These are phyloP conservation scores for Campylomormyrus tamandua DNA, from an alignment of 2,113 vertebrate genomes.

Conservation along the genomic window DNA sequence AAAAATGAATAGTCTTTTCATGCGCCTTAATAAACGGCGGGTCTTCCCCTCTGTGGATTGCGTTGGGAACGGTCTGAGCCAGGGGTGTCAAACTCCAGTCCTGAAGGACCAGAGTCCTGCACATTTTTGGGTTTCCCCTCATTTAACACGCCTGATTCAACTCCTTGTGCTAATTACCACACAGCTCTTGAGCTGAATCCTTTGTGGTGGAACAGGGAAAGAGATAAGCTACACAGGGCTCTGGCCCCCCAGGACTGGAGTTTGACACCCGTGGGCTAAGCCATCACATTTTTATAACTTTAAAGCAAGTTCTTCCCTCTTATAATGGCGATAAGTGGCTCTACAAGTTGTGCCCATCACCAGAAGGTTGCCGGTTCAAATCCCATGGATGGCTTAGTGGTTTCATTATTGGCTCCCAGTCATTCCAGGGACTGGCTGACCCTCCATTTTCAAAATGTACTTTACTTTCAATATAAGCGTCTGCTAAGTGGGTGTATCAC, in stretches of 20 bases:
- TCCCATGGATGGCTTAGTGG: neutral
- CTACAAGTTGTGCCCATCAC: neutral
- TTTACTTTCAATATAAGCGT: neutral
- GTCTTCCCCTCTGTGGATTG: neutral
- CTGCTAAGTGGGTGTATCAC: neutral
- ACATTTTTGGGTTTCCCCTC: too few species aligned
- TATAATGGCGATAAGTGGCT: neutral
- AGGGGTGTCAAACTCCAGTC: too few species aligned
- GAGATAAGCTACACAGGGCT: too few species aligned
- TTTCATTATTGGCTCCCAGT: neutral
- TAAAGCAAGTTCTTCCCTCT: neutral
- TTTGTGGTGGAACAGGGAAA: too few species aligned
- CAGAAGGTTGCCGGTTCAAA: neutral
- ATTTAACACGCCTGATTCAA: too few species aligned
- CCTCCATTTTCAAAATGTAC: neutral
- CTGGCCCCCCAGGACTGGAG: too few species aligned
- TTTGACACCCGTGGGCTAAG: neutral
- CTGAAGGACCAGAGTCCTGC: too few species aligned
- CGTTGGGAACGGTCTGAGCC: neutral
- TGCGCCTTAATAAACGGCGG: neutral
- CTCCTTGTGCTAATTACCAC: too few species aligned
- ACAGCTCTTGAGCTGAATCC: too few species aligned
- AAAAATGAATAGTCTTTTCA: slow-evolving; percentile 8
- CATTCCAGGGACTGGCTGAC: neutral
- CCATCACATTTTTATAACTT: neutral